Evolutionary conservation across 1,140 invertebrate genomes (phyloP).

Genomic region (Zaprionus ornatus): DNA sequence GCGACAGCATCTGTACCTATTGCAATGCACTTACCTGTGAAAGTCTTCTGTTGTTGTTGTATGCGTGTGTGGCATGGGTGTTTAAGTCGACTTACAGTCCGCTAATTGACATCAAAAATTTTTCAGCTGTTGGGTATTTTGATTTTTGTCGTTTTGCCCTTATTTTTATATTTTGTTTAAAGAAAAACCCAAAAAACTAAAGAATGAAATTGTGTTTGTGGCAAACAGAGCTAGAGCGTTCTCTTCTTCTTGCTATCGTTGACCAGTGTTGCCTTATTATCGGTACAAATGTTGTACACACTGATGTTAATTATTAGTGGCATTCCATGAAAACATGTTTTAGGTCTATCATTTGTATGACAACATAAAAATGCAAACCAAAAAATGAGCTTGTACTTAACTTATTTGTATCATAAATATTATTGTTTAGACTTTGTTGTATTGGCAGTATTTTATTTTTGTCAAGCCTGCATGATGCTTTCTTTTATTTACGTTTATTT

Average conservation of each 20-base stretch:
- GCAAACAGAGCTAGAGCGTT: constrained; percentile 51
- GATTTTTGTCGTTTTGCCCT: constrained; percentile 12
- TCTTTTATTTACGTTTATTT: not conserved
- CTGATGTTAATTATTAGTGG: not conserved
- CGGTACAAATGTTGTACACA: constrained; percentile 1
- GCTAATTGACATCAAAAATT: constrained; percentile 60
- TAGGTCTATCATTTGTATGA: not conserved
- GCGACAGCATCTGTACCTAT: constrained; percentile 2
- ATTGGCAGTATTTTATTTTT: not conserved
- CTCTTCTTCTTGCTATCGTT: constrained; percentile 54
- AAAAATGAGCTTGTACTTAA: not conserved
- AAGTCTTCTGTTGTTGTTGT: constrained; percentile 10
- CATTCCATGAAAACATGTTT: not conserved
- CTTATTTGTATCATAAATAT: not conserved
- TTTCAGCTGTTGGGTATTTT: constrained; percentile 22
- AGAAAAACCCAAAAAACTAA: constrained; percentile 79
- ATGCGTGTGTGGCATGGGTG: not conserved
- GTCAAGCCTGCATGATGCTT: constrained; percentile 7
- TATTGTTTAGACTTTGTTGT: not conserved
- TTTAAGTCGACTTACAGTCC: constrained; percentile 1
- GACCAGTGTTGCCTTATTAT: constrained; percentile 46
- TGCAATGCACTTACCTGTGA: constrained; percentile 24
- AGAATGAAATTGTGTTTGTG: constrained; percentile 77
- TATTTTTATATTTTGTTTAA: constrained; percentile 32
- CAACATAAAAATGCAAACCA: not conserved